Evolutionary conservation across 1,140 invertebrate genomes (phyloP).

Genomic region (Drosophila guanche): DNA sequence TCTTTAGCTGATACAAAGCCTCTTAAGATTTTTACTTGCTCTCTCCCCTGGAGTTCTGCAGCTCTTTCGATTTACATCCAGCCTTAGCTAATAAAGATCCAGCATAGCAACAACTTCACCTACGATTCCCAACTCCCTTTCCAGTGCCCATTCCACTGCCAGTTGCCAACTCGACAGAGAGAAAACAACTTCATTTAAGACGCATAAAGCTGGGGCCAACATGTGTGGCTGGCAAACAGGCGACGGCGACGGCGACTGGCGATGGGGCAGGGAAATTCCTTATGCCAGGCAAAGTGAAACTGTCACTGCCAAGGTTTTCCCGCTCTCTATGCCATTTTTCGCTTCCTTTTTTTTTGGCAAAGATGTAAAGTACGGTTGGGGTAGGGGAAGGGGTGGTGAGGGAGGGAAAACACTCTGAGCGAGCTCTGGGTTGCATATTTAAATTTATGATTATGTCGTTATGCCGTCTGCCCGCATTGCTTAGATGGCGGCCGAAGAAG

Average conservation of each 20-base stretch:
- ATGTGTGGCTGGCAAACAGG: conserved; percentile 65
- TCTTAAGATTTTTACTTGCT: too few species aligned
- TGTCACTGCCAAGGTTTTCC: conserved; percentile 72
- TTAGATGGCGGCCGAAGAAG: conserved; percentile 61
- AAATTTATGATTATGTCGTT: conserved; percentile 83
- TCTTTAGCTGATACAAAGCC: too few species aligned
- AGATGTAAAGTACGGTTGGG: conserved; percentile 56
- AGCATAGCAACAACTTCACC: too few species aligned
- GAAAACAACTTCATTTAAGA: conserved; percentile 71
- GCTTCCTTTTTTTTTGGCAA: conserved; percentile 36
- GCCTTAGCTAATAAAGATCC: too few species aligned
- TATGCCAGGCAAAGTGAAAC: conserved; percentile 75
- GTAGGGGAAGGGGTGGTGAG: background rate
- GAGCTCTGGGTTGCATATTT: conserved; percentile 73
- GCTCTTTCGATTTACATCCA: too few species aligned
- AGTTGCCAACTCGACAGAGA: conserved; percentile 14
- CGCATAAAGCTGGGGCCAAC: conserved; percentile 71
- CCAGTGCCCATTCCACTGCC: background rate
- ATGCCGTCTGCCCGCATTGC: conserved; percentile 76
- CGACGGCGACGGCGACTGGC: too few species aligned
- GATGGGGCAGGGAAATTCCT: conserved; percentile 57
- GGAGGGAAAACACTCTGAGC: conserved; percentile 5
- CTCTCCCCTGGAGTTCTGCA: too few species aligned
- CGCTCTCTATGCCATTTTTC: conserved; percentile 26
- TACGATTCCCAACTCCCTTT: background rate